Percentiles rank a stretch among this genome's conserved stretches.
Conservation (phyloP, 2,113 vertebrate species). For the Tragelaphus scriptus region DNA sequence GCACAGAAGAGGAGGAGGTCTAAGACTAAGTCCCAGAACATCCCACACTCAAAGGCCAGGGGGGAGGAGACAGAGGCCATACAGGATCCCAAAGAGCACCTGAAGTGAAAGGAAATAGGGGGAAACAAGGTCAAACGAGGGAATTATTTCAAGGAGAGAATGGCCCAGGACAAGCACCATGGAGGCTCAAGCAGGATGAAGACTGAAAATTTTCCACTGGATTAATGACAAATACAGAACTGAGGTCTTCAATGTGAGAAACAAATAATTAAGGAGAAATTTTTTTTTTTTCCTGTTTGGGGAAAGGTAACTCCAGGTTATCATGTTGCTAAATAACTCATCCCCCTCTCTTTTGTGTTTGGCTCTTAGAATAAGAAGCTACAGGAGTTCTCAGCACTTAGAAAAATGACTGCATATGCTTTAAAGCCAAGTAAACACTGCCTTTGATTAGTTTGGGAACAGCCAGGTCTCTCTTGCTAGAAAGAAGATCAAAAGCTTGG, state of each 20-base stretch:
- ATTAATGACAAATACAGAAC: neutral
- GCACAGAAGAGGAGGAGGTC: neutral
- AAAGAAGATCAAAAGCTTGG: constrained; percentile 55
- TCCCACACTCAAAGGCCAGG: neutral
- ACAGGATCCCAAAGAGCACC: neutral
- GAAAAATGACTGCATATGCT: constrained; percentile 15
- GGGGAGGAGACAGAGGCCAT: neutral
- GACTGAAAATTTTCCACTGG: neutral
- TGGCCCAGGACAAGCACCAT: neutral
- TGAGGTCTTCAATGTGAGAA: neutral
- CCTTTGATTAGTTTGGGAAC: constrained; percentile 30
- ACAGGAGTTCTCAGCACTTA: constrained; percentile 43
- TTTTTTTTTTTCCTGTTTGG: neutral
- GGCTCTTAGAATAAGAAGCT: neutral
- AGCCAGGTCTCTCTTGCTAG: constrained; percentile 51
- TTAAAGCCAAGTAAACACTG: constrained; percentile 36
- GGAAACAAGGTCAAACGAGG: neutral
- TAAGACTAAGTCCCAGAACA: neutral
- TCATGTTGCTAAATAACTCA: neutral
- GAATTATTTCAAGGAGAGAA: neutral
- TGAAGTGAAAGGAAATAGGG: neutral
- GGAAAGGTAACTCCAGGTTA: neutral
- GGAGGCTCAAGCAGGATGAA: neutral
- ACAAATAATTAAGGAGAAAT: neutral
- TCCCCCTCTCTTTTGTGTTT: neutral